Conservation (phyloP, 2,797 vertebrate species). For the Rachycentron canadum region DNA sequence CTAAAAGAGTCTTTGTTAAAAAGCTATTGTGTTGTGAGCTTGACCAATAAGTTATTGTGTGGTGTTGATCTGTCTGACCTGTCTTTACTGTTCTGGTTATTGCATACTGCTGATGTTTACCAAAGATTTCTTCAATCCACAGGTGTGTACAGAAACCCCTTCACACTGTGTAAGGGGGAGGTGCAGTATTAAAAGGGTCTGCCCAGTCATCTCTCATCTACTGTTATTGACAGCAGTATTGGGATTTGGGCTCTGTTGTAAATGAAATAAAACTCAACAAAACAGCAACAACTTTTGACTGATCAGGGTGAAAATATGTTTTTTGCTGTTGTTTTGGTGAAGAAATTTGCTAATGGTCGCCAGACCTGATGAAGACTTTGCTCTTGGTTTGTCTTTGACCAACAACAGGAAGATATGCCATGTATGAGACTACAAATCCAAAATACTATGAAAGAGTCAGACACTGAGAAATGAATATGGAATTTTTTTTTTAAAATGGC, state of each 20-base stretch:
- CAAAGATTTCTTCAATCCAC: slow-evolving; percentile 77
- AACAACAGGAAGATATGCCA: slow-evolving; percentile 21
- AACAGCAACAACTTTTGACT: slow-evolving; percentile 30
- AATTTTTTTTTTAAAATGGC: slow-evolving; percentile 25
- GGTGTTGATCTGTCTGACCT: slow-evolving; percentile 69
- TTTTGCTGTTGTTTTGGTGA: slow-evolving; percentile 54
- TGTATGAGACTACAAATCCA: slow-evolving; percentile 50
- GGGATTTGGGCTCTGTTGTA: slow-evolving; percentile 52
- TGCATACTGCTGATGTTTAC: slow-evolving; percentile 76
- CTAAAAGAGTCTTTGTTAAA: slow-evolving; percentile 63
- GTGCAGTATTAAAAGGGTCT: slow-evolving; percentile 73
- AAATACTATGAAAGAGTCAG: slow-evolving; percentile 80
- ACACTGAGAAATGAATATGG: slow-evolving; percentile 75
- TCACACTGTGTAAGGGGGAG: slow-evolving; percentile 45
- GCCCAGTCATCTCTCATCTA: slow-evolving; percentile 35
- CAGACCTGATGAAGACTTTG: slow-evolving; percentile 41
- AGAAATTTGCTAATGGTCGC: slow-evolving; percentile 40
- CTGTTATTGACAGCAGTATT: slow-evolving; percentile 64
- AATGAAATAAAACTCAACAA: slow-evolving; percentile 19
- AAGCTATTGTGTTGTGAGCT: slow-evolving; percentile 77
- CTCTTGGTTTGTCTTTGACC: slow-evolving; percentile 46
- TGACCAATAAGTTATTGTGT: slow-evolving; percentile 81
- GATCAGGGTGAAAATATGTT: slow-evolving; percentile 29
- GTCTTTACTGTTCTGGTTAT: slow-evolving; percentile 72
- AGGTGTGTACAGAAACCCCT: slow-evolving; percentile 56